Base-by-base conservation (phyloP, 2,888 invertebrate species). In the Melolontha melolontha region DNA sequence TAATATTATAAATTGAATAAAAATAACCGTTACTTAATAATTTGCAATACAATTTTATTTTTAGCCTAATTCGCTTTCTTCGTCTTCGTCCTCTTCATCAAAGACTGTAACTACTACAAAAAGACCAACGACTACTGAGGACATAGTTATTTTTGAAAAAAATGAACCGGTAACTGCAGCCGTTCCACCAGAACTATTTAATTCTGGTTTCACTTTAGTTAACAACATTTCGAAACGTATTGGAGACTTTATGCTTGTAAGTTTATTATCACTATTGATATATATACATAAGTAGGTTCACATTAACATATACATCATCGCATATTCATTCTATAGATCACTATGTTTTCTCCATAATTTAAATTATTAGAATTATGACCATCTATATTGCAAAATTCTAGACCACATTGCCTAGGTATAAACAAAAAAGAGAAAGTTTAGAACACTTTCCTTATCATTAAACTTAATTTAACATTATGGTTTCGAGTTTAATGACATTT, bases 211-310 rank as follows among this genome's bases (percentile, higher is more conserved):
- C 80, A 88, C 87, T 67, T 84, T 91, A 55, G 85, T 91, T 73
- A 90, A 90, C 75, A 86, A 86, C 73, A 83, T 90, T 75, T 91
- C 90, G 80, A 89, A 88, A 79, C 82, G 90, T 71, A 80, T 90
- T 75, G 90, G 90, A 41, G 89, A 88, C 76, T 86, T 90, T 68
- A 88, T 91, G 75, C 87, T 90, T 84, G 91, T 91, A 83, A 83
- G 82, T 81, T 52, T 59, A 41, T 1, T 8, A 4, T 29, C 17
- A 17, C 55, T 57, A 2, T 2, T 34, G 11, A 7, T 27, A 51
- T 22, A 22, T 11, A 34, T 39, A 66, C 69, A 68, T 70, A 62
- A 72, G 49, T 65, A 5, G 39, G 1, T 50, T 40, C 5, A 52
- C 51, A 22, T 41, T n/a, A 39, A 41, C 27, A 17, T 12, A 12